Percentiles rank a stretch among this genome's conserved stretches.
Evolutionary conservation across 2,888 invertebrate species (phyloP).

Genomic region (Zootermopsis nevadensis): DNA sequence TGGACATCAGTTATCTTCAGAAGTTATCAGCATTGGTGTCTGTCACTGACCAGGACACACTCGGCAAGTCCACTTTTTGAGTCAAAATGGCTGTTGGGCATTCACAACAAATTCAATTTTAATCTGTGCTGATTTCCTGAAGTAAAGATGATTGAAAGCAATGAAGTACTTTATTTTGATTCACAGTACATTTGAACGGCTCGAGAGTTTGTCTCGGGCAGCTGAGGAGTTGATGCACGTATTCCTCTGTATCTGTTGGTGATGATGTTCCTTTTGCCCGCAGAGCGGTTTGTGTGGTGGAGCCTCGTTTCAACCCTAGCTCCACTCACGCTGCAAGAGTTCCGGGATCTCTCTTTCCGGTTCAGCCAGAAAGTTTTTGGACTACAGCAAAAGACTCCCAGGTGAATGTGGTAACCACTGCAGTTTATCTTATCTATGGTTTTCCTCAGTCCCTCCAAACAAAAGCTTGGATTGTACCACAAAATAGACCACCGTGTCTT

Average conservation of each 20-base stretch:
- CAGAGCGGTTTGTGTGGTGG: slow-evolving; percentile 55
- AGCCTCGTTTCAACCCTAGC: slow-evolving; percentile 53
- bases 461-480: too few species aligned
- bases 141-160: too few species aligned
- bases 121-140: too few species aligned
- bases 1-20: slow-evolving; percentile 52
- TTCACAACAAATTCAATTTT: too few species aligned
- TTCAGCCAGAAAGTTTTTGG: slow-evolving; percentile 54
- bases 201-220: too few species aligned
- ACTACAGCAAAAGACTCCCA: slow-evolving; percentile 49
- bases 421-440: too few species aligned
- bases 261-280: not conserved
- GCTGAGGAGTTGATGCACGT: too few species aligned
- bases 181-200: too few species aligned
- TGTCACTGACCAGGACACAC: slow-evolving; percentile 47
- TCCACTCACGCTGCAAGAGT: slow-evolving; percentile 53
- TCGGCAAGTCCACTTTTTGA: slow-evolving; percentile 40
- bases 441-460: too few species aligned
- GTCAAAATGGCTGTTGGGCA: too few species aligned
- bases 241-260: not conserved
- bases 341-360: slow-evolving; percentile 52
- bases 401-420: slow-evolving; percentile 28
- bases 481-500: too few species aligned
- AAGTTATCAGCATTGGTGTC: slow-evolving; percentile 51
- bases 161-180: too few species aligned